Percentiles rank a stretch among this genome's conserved stretches.
Evolutionary conservation across 1,140 invertebrate species (phyloP).

Genomic region (Eupeodes corollae): DNA sequence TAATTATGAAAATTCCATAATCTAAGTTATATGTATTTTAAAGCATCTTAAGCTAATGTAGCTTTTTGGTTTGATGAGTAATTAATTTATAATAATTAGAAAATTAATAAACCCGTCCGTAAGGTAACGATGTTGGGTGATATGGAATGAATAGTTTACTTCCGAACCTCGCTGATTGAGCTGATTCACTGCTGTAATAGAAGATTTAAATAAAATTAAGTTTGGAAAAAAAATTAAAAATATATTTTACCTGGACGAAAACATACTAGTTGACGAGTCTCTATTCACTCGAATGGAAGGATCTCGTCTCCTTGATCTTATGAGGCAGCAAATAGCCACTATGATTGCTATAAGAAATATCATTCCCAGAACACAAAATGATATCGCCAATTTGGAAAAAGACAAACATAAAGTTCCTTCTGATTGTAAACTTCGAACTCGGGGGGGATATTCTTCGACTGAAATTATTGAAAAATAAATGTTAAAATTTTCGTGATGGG

Average conservation of each 20-base stretch:
- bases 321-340: constrained; percentile 51
- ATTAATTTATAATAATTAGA: background rate
- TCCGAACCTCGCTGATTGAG: constrained; percentile 30
- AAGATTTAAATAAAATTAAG: constrained; percentile 5
- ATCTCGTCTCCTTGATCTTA: constrained; percentile 41
- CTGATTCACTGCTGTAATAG: constrained; percentile 28
- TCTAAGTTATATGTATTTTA: too few relatives aligned
- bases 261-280: constrained; percentile 22
- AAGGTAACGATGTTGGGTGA: constrained; percentile 31
- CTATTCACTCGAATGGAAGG: too few relatives aligned
- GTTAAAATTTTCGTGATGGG: too few relatives aligned
- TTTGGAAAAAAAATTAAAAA: constrained; percentile 1
- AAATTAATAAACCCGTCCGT: constrained; percentile 30
- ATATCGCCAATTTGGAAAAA: constrained; percentile 56
- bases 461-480: background rate
- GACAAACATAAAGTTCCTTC: constrained; percentile 51
- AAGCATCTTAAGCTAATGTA: too few relatives aligned
- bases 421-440: constrained; percentile 17
- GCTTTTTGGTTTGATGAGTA: too few relatives aligned
- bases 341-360: constrained; percentile 54
- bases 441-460: constrained; percentile 31
- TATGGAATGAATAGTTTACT: constrained; percentile 35
- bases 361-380: constrained; percentile 53
- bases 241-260: constrained; percentile 22
- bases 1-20: too few relatives aligned